Evolutionary conservation across 2,888 invertebrate species (phyloP).

Genomic region (Drosophila multiciliata): DNA sequence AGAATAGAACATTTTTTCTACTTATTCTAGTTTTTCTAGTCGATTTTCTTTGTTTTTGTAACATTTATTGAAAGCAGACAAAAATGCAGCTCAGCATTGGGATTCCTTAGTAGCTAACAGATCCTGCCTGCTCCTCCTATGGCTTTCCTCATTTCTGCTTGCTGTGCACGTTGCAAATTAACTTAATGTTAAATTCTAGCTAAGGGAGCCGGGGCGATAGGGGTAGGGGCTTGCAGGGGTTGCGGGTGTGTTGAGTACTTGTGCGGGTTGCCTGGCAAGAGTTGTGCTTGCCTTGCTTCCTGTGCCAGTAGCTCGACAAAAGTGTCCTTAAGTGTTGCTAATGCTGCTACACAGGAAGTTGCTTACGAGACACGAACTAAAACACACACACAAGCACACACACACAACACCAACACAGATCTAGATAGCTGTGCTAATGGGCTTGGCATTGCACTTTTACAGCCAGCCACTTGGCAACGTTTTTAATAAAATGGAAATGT

Average conservation of each 20-base stretch:
- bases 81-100: slow-evolving; percentile 17
- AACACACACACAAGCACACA: slow-evolving; percentile 33
- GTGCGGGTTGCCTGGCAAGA: slow-evolving; percentile 48
- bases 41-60: not conserved
- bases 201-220: not conserved
- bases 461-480: slow-evolving; percentile 74
- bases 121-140: not conserved
- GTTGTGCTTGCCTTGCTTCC: slow-evolving; percentile 73
- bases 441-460: slow-evolving; percentile 73
- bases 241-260: not conserved
- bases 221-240: not conserved
- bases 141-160: slow-evolving; percentile 48
- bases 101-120: not conserved
- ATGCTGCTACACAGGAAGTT: slow-evolving; percentile 75
- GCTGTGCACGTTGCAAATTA: slow-evolving; percentile 75
- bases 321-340: slow-evolving; percentile 79
- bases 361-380: slow-evolving; percentile 70
- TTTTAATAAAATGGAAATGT: slow-evolving; percentile 75
- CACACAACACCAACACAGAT: slow-evolving; percentile 13
- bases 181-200: slow-evolving; percentile 70
- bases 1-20: slow-evolving; percentile 2
- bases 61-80: not conserved
- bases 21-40: not conserved
- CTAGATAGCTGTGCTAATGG: slow-evolving; percentile 51
- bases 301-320: slow-evolving; percentile 63